Base-by-base conservation (phyloP, 2,113 vertebrate genomes). In the Catharus fuscescens region DNA sequence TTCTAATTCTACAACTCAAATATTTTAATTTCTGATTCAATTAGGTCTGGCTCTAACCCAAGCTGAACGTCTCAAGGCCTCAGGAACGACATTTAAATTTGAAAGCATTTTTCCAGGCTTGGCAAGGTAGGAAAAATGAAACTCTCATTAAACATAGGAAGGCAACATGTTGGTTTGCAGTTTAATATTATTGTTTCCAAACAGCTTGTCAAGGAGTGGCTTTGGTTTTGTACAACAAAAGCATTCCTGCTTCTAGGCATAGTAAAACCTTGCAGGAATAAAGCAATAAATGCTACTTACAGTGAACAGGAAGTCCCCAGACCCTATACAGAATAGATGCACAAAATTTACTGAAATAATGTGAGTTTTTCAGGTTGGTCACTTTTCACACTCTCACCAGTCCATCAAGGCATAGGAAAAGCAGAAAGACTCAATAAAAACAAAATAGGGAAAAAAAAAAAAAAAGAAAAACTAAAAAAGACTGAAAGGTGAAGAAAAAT, bases 11-110 rank as follows among this genome's bases (percentile, higher is more conserved):
- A 77, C 26, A 78, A 48, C 70, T 90, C 60, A 69, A 84, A 45
- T 80, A 82, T 76, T 88, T 86, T 79, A 66, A 74, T 92, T 92
- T 94, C 18, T 78, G 60, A 80, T 86, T 94, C 67, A 65, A 34
- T 88, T 92, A 67, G 47, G 38, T 86, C 62, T 96, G 93, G 76
- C 77, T 86, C 42, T 76, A 61, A 61, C 9, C 52, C 87, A 92
- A 6, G 40, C 17, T 70, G 70, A 79, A 73, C 2, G 2, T 44
- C 48, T 80, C 72, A 50, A 47, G 60, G 36, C 60, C 44, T 78
- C 70, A 45, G 56, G 52, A 84, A 89, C 84, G 52, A 73, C 42
- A 66, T 91, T 91, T 65, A 62, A 73, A 84, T 91, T 91, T 67
- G 69, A 65, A 89, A 89, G n/a, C 32, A 74, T 80, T 74, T 80